Base-by-base conservation (phyloP, 2,113 vertebrate genomes). In the Gobio gobio region DNA sequence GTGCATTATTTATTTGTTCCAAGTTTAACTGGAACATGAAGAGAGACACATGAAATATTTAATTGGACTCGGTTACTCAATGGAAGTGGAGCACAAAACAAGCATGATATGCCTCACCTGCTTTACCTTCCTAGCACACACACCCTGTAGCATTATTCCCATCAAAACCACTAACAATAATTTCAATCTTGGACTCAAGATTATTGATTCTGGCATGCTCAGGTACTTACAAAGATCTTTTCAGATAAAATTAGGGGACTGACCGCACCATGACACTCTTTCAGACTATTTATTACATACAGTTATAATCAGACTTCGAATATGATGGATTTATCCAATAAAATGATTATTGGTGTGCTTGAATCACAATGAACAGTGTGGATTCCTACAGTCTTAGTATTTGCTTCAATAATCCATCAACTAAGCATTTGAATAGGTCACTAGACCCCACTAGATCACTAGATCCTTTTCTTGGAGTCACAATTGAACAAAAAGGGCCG, bases 201-300 rank as follows among this genome's bases (percentile, higher is more conserved):
- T 12, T 58, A 78, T 85, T 43, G 58, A 84, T 84, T 36, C 29
- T 51, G 40, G 20, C 83, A 51, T 75, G 51, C 74, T 40, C 40
- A 40, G 40, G 40, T 40, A 40, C 40, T 40, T 40, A 40, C 40
- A 40, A 40, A 40, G 6, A 7, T 40, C 40, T 40, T 40, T 40
- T 40, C 36, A 40, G 36, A 40, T 40, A 7, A 40, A 40, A 40
- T 40, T 40, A 40, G 2, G 40, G 40, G 40, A 40, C 40, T 40
- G 5, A 40, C 6, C 6, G 6, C 40, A 40, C 40, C 40, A 40
- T 40, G 40, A 40, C 40, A 40, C 40, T 40, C 36, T 40, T 40
- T 40, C 36, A 40, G 36, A 40, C 36, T 6, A 7, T 40, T 40
- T 7, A 40, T 40, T 40, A 40, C 6, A 1, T 40, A 40, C 40